Conservation (phyloP, 2,113 vertebrate genomes). For the Rostratula benghalensis region DNA sequence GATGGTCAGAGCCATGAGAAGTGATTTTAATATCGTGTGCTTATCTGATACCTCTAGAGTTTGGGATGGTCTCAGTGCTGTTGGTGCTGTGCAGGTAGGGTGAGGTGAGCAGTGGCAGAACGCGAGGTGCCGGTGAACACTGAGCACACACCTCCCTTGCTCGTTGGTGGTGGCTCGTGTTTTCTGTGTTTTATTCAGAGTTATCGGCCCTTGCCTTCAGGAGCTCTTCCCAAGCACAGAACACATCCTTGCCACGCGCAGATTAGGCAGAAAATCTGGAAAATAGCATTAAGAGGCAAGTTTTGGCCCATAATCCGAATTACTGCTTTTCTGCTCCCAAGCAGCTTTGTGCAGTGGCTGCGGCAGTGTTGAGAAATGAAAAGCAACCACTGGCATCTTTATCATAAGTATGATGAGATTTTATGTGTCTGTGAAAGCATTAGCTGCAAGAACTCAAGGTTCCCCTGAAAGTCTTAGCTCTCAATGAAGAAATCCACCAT, state of each 20-base stretch:
- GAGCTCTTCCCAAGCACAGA: background rate
- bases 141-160: background rate
- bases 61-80: rapidly evolving
- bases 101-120: background rate
- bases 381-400: background rate
- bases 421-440: background rate
- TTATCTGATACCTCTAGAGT: background rate
- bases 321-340: background rate
- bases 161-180: rapidly evolving
- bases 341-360: background rate
- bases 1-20: background rate
- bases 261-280: background rate
- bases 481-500: background rate
- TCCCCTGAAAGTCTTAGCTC: background rate
- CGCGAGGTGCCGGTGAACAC: rapidly evolving
- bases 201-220: rapidly evolving
- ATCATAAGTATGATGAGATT: rapidly evolving
- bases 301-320: background rate
- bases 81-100: rapidly evolving
- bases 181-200: background rate
- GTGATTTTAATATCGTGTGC: background rate
- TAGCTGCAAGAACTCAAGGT: background rate
- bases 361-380: background rate
- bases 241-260: background rate
- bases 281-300: background rate